Percentiles rank a stretch among this genome's conserved stretches.
phyloP scores from a whole-genome alignment of 2,888 invertebrate genomes.

The Eudemis profundana region DNA sequence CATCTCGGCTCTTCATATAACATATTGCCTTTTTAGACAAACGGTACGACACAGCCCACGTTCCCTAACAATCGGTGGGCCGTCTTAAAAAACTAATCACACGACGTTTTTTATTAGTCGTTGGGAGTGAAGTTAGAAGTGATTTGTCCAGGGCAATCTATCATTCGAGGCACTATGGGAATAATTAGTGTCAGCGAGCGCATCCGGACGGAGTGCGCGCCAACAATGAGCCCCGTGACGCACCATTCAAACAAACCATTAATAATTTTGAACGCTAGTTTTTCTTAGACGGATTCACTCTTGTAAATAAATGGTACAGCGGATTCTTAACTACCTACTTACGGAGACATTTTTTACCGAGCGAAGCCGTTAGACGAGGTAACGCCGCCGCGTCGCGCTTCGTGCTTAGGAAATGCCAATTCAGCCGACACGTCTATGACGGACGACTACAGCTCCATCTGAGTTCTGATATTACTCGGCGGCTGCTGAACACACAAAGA shows the following conservation, averaged over 20 bases:
- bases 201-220: slow-evolving; percentile 79
- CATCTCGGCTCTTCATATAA: slow-evolving; percentile 65
- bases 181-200: slow-evolving; percentile 84
- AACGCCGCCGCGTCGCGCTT: slow-evolving; percentile 53
- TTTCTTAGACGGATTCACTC: slow-evolving; percentile 80
- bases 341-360: slow-evolving; percentile 77
- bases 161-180: slow-evolving; percentile 83
- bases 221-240: slow-evolving; percentile 81
- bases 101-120: slow-evolving; percentile 75
- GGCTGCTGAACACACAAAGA: slow-evolving; percentile 50
- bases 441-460: not conserved
- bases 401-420: slow-evolving; percentile 52
- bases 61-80: slow-evolving; percentile 69
- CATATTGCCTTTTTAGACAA: slow-evolving; percentile 73
- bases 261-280: slow-evolving; percentile 82
- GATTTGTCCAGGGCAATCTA: slow-evolving; percentile 84
- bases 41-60: slow-evolving; percentile 69
- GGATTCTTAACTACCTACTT: slow-evolving; percentile 82
- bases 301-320: slow-evolving; percentile 83
- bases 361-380: slow-evolving; percentile 65
- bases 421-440: slow-evolving; percentile 45
- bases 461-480: not conserved
- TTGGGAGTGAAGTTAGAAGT: slow-evolving; percentile 75
- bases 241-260: slow-evolving; percentile 84
- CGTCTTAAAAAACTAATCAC: slow-evolving; percentile 75